Evolutionary conservation across 2,888 invertebrate genomes (phyloP), one percentile per base, ranked within the genome.

Genomic region (Pristionchus japonicus): DNA sequence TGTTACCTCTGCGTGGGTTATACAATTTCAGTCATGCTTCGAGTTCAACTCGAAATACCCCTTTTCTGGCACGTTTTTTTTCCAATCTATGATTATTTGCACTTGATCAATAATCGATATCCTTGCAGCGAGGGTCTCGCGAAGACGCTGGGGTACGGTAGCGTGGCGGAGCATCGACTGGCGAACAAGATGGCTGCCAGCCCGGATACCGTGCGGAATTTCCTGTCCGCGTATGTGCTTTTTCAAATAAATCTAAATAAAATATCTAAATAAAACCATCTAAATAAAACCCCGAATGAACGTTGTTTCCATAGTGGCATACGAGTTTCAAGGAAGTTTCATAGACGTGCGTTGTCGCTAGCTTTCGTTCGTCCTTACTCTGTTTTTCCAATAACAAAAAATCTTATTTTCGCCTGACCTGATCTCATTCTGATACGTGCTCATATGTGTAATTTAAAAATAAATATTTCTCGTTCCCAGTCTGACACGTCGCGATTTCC

Each of bases 181-280:
- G 89, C 93, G 20, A 92, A 94, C 87, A 94, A 94, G 89, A 94
- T 94, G 94, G 94, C 93, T 0, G 92, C 93, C 4, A 91, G 91
- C 15, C 92, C 93, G 11, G 93, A 92, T 15, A 94, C 93, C 34
- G 93, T 94, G 23, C 88, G 94, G n/a, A 91, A 89, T 82, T 94
- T 94, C 88, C 89, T 94, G 37, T 90, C 91, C 87, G 93, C 92
- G 92, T 93, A 40, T 87, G 92, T 90, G 31, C 15, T 31, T 64
- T 57, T 57, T 20, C 23, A 23, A 52, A 20, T 52, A 20, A 52
- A 3, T 52, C 20, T 4, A 52, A 52, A 52, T 52, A 20, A 17
- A 20, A 20, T 17, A 23, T 47, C 47, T 6, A 13, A 47, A 52
- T 1, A 1, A 52, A 52, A 52, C n/a, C n/a, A n/a, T n/a, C n/a